Base-by-base conservation (phyloP, 2,888 invertebrate species). In the Noctua pronuba region DNA sequence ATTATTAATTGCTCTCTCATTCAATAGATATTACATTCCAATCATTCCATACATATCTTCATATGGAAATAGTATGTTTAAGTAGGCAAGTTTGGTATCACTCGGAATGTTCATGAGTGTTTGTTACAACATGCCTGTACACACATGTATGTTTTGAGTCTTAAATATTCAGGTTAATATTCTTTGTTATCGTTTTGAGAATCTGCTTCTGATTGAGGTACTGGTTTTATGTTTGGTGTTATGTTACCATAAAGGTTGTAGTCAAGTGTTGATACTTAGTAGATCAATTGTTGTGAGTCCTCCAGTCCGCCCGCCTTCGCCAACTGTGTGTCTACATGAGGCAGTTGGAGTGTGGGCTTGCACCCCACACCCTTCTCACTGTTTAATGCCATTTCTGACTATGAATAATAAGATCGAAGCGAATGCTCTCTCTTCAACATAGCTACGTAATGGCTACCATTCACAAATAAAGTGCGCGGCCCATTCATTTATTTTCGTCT, bases 1-100 rank as follows among this genome's bases (percentile, higher is more conserved):
- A 94, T 94, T 95, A 95, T 95, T 95, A 94, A 95, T 95, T 94
- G 95, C 93, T 92, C 92, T 93, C 91, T 93, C 93, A 94, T 94
- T 95, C 94, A 94, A 93, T 93, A 92, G 92, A 93, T 93, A 92
- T 92, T 93, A 92, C 93, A 93, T 94, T 94, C 94, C 93, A 91
- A 92, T 90, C 93, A 92, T 92, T 93, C 92, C 91, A 92, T 89
- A 90, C 92, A 91, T 93, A 92, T 90, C 88, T 92, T 90, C 88
- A 88, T 91, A 91, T 92, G 90, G 88, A 91, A 91, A 90, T 90
- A 90, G 90, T 90, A 88, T 90, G 85, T 90, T 90, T 89, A 89
- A 90, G 87, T 86, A 87, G 80, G 81, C 78, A 85, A 80, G 79
- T 88, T 83, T 79, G 79, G 84, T 90, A 90, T 80, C 80, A 82